Evolutionary conservation across 2,888 invertebrate species (phyloP), one percentile per base, ranked within the genome.

Genomic region (Drosophila affinis): DNA sequence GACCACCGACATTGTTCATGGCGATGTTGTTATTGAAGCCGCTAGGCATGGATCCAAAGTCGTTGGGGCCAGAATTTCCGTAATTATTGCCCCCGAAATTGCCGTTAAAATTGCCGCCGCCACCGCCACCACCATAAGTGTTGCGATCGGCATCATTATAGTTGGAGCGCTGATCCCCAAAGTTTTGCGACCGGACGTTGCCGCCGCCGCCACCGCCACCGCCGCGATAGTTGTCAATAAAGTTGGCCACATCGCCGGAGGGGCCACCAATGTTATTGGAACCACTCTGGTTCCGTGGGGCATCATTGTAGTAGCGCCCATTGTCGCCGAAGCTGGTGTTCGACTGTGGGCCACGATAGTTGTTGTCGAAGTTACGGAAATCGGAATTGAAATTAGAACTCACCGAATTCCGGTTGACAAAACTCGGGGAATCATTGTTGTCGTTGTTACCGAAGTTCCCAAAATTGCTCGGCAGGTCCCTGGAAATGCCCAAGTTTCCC

Each of bases 31-130:
- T 59, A 6, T 60, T 64, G 60, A 57, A 75, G 9, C 44, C 57
- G 12, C 17, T 62, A 62, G 51, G 12, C 24, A 24, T 24, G 1
- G 58, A 34, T 1, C 48, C 72, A 44, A 58, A 76, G 5, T 53
- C 65, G 29, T 62, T 39, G 39, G 39, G 14, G 39, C 39, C 39
- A 39, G 39, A 39, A 7, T 39, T n/a, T 39, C 14, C 39, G 39
- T 39, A 39, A n/a, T 39, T 39, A 39, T 39, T 62, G 3, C 63
- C 57, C 10, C 70, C 73, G 32, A 47, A 76, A 10, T 69, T 78
- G 24, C 76, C 78, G 27, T 57, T 69, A 18, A 67, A 76, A 32
- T 53, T 77, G 65, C 69, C 51, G 55, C 29, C 55, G 12, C 49
- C 57, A 1, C 49, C 44, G 5, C 58, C 57, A 10, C 62, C 64